Evolutionary conservation across 1,140 invertebrate genomes (phyloP).

Genomic region (Cataglyphis hispanica): DNA sequence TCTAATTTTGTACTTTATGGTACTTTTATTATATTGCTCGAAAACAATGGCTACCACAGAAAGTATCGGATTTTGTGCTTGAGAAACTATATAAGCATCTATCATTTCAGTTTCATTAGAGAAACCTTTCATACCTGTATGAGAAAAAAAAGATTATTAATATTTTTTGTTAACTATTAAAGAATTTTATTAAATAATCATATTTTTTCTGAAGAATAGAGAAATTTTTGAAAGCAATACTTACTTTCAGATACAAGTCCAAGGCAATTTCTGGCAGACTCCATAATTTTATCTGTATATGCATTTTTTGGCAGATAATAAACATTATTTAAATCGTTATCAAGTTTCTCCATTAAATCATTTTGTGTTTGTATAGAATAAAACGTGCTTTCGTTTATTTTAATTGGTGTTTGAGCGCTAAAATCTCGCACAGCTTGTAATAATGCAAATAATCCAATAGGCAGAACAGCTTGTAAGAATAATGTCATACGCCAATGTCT

Average conservation of each 20-base stretch:
- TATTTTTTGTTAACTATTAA: not conserved
- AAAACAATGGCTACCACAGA: slow-evolving; percentile 79
- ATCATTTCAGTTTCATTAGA: slow-evolving; percentile 79
- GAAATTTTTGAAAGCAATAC: slow-evolving; percentile 40
- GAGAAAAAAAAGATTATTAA: slow-evolving; percentile 30
- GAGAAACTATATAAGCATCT: slow-evolving; percentile 72
- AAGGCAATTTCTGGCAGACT: slow-evolving; percentile 73
- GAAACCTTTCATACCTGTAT: slow-evolving; percentile 77
- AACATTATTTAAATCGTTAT: slow-evolving; percentile 59
- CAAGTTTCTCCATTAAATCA: slow-evolving; percentile 48
- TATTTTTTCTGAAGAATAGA: slow-evolving; percentile 30
- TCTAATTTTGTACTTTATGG: slow-evolving; percentile 81
- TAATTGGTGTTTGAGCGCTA: slow-evolving; percentile 68
- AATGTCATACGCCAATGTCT: slow-evolving; percentile 81
- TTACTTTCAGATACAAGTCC: slow-evolving; percentile 74
- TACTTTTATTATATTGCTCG: slow-evolving; percentile 69
- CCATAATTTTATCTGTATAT: slow-evolving; percentile 74
- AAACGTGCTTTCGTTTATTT: slow-evolving; percentile 74
- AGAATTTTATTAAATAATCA: not conserved
- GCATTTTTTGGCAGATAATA: slow-evolving; percentile 79
- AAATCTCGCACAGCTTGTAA: slow-evolving; percentile 80
- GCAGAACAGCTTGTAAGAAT: slow-evolving; percentile 81
- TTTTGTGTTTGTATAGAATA: slow-evolving; percentile 71
- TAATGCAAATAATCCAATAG: slow-evolving; percentile 80
- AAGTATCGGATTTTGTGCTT: slow-evolving; percentile 54